Evolutionary conservation across 1,140 invertebrate genomes (phyloP), one percentile per base, ranked within the genome.

Genomic region (Drosophila pectinifera): DNA sequence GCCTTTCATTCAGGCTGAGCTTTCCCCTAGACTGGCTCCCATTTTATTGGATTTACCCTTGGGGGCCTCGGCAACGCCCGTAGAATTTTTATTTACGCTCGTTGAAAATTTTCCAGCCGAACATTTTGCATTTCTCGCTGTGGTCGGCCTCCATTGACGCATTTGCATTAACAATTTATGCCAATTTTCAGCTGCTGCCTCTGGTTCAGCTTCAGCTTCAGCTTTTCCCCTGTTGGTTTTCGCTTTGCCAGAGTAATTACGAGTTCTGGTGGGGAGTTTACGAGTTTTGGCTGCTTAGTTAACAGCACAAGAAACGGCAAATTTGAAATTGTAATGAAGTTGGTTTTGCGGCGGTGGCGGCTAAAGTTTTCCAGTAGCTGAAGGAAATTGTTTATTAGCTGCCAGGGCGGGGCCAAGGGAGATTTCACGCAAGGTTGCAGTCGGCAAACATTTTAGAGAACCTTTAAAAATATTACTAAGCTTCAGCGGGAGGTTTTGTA

Each of bases 321-420:
- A 81, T 81, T 81, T 81, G 74, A 73, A 81, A 81, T 81, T 81
- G 54, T 82, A 81, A 81, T 81, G 73, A 81, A 73, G 61, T 77
- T 68, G 51, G 78, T 74, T 80, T 76, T 70, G 49, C 41, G 78
- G 73, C 42, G 28, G 18, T n/a, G 38, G 38, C 34, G 55, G 51
- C 75, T 55, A 68, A 78, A 64, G 61, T 78, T 81, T 55, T 43
- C 55, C 48, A 62, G 54, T 56, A 51, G 74, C 59, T 51, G n/a
- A 24, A 53, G 56, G 67, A 82, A 77, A 81, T 73, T 73, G 73
- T 82, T 81, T 82, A 82, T 78, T 78, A 81, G 78, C 73, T 31
- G 36, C 5, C 28, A 22, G n/a, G 13, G 34, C 18, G 13, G 39
- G 14, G 24, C 13, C 11, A 14, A 14, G 51, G 24, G 56, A 36